A percentile compares a stretch with the other conserved stretches of the same genome.
Conservation (phyloP, 2,888 invertebrate species). For the Nymphalis urticae region DNA sequence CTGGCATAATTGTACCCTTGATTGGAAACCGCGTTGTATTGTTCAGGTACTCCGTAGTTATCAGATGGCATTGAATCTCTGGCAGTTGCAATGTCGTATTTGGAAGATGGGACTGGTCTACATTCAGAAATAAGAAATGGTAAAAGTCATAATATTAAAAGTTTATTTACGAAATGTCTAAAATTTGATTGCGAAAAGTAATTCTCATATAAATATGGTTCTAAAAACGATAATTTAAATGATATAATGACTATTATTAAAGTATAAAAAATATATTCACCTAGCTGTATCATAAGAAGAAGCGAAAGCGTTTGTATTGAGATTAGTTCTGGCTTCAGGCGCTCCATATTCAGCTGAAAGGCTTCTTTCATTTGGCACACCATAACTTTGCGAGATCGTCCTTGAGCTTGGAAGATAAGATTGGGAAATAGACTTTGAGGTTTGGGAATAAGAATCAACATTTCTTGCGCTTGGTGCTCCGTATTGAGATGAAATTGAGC, state of each 20-base stretch:
- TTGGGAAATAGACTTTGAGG: conserved; percentile 53
- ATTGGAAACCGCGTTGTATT: conserved; percentile 64
- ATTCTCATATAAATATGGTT: not conserved
- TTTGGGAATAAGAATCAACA: conserved; percentile 49
- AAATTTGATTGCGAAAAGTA: too few species aligned
- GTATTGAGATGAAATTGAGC: conserved; percentile 49
- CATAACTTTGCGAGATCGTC: conserved; percentile 52
- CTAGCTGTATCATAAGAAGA: conserved; percentile 62
- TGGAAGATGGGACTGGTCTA: conserved; percentile 58
- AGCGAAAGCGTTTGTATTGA: conserved; percentile 61
- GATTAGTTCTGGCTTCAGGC: conserved; percentile 57
- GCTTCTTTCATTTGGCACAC: conserved; percentile 41
- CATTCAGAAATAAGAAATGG: not conserved
- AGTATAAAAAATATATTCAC: conserved; percentile 39
- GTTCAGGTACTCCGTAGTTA: conserved; percentile 71
- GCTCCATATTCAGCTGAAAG: conserved; percentile 72
- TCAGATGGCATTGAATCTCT: conserved; percentile 67
- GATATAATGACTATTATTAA: not conserved
- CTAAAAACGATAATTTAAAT: conserved; percentile 12
- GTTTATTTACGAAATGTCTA: not conserved
- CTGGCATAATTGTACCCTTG: conserved; percentile 62
- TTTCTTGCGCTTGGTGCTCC: conserved; percentile 49
- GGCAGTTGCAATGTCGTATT: conserved; percentile 58
- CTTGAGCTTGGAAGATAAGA: conserved; percentile 50
- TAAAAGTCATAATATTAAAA: not conserved